Evolutionary conservation across 1,140 invertebrate genomes (phyloP).

Genomic region (Aphelenchoides besseyi): DNA sequence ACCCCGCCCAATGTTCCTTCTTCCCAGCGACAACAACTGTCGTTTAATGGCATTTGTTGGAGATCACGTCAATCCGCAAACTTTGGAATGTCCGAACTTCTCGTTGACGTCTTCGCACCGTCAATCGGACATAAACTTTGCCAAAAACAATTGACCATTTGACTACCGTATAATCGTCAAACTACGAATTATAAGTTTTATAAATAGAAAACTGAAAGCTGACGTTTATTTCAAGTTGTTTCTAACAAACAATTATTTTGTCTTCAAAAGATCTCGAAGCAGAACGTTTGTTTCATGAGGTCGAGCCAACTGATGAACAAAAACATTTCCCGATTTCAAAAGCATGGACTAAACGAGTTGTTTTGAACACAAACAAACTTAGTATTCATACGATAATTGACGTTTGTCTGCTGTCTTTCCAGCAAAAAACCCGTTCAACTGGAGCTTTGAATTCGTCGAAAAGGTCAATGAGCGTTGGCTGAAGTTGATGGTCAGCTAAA

Average conservation of each 20-base stretch:
- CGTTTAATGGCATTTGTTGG: neutral
- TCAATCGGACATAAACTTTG: neutral
- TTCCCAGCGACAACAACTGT: no score
- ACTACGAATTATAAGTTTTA: no score
- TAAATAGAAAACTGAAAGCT: no score
- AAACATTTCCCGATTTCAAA: neutral
- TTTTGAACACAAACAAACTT: neutral
- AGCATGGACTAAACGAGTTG: neutral
- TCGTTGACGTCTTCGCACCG: neutral
- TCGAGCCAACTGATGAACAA: neutral
- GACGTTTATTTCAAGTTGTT: no score
- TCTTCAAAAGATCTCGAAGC: neutral
- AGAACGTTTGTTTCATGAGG: neutral
- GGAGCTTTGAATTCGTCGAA: neutral
- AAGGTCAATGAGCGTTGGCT: neutral
- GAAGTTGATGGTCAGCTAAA: neutral
- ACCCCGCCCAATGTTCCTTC: neutral
- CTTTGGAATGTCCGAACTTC: neutral
- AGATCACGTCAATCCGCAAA: neutral
- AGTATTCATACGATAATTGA: neutral
- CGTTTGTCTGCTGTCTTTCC: neutral
- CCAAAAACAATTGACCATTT: neutral
- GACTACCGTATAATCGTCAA: neutral
- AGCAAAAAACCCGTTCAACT: neutral
- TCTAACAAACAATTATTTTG: no score